Evolutionary conservation across 1,140 invertebrate genomes (phyloP).

Genomic region (Rhopalosiphum padi): DNA sequence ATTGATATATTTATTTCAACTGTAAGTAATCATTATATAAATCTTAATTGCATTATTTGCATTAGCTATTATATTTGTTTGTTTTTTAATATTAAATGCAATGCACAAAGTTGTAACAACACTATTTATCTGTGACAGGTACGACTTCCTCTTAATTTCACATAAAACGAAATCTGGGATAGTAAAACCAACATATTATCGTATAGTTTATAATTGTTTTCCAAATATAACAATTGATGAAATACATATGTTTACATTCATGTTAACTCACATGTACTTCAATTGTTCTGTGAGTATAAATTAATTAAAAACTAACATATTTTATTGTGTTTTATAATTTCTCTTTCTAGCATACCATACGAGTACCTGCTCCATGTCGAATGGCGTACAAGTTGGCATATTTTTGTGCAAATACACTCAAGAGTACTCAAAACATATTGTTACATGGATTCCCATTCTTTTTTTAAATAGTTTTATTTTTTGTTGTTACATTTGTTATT

Average conservation of each 20-base stretch:
- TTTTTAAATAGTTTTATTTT: too few species aligned
- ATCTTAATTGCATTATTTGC: too few species aligned
- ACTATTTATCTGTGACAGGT: background rate
- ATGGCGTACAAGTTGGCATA: background rate
- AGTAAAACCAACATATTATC: background rate
- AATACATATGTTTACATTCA: background rate
- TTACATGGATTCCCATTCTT: background rate
- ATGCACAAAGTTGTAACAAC: too few species aligned
- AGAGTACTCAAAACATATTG: background rate
- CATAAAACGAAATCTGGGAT: background rate
- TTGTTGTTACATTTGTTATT: too few species aligned
- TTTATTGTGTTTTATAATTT: background rate
- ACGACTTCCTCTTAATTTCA: background rate
- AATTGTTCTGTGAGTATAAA: background rate
- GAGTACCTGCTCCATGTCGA: background rate
- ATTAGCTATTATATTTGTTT: too few species aligned
- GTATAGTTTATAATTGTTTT: background rate
- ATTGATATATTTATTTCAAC: too few species aligned
- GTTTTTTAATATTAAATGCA: too few species aligned
- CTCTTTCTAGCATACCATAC: background rate
- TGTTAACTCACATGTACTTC: background rate
- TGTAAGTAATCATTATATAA: too few species aligned
- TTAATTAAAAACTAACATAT: background rate
- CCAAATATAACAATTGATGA: background rate
- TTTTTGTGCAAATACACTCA: background rate